Base-by-base conservation (phyloP, 2,888 invertebrate genomes). In the Apoda limacodes region DNA sequence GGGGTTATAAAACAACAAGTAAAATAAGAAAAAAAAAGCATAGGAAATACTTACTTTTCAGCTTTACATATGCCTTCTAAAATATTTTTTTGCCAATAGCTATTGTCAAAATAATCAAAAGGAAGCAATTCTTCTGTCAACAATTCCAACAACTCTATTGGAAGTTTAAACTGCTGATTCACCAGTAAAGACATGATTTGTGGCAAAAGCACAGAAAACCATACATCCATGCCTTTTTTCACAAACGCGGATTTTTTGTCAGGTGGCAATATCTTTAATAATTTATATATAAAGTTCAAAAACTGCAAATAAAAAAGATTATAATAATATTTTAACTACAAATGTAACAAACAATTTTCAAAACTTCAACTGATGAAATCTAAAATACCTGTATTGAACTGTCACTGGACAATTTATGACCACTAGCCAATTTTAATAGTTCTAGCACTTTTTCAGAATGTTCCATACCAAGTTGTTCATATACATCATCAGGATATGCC, bases 171-270 rank as follows among this genome's bases (percentile, higher is more conserved):
- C n/a, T n/a, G n/a, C 17, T 17, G 17, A 17, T 7, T 17, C 7
- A 17, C 17, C 7, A n/a, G n/a, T n/a, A n/a, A n/a, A n/a, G n/a
- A n/a, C n/a, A n/a, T n/a, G n/a, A n/a, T n/a, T n/a, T n/a, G n/a
- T 1, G 84, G 82, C 29, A 85, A 43, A 5, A 84, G 47, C 37
- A 66, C 71, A 2, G 59, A 55, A 21, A 84, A 66, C 83, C 84
- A 85, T 28, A 80, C 52, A 9, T 55, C 44, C 4, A 83, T 43
- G 9, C 81, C 71, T 23, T 69, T 63, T 36, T 48, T 64, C 24
- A 63, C 55, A 60, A 63, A 80, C 31, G 26, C 49, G 38, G 15
- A 44, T 48, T 35, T 76, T 44, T 46, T 66, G 39, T 60, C 67
- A 39, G 48, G 55, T 44, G 60, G 71, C 25, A 71, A 40, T 25